A percentile compares a stretch with the other conserved stretches of the same genome.
These are phyloP conservation scores for Ganaspis sp. DNA, from an alignment of 1,140 invertebrate genomes.

Conservation along the genomic window DNA sequence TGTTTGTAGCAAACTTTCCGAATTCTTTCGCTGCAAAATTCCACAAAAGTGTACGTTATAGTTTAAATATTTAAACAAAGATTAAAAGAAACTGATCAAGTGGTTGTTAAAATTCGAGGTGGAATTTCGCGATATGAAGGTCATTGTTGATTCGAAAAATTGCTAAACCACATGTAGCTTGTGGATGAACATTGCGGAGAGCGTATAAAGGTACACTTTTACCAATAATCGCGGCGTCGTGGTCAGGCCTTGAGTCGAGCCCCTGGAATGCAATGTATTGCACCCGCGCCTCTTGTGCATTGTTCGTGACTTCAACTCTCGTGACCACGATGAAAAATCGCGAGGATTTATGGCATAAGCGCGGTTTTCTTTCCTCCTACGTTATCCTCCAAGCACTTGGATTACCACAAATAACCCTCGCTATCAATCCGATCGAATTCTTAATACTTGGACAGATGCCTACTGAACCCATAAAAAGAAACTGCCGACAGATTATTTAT, in stretches of 20 bases:
- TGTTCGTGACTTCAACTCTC: conserved; percentile 55
- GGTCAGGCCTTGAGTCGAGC: conserved; percentile 57
- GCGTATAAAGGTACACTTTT: neutral
- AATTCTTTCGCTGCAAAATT: no score
- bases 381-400: conserved; percentile 55
- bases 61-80: no score
- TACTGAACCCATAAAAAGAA: neutral
- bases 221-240: conserved; percentile 31
- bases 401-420: conserved; percentile 42
- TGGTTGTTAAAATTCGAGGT: no score
- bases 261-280: conserved; percentile 57
- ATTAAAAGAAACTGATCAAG: no score
- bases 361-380: conserved; percentile 51
- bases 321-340: conserved; percentile 58
- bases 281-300: conserved; percentile 53
- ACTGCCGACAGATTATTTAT: conserved; percentile 5
- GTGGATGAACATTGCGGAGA: conserved; percentile 16
- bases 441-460: neutral
- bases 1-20: no score
- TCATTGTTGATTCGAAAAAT: no score
- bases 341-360: conserved; percentile 57
- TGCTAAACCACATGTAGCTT: neutral
- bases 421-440: conserved; percentile 15
- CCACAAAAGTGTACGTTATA: no score
- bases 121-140: no score